phyloP scores from a whole-genome alignment of 2,888 invertebrate genomes.

The Chaitophorus viminalis region DNA sequence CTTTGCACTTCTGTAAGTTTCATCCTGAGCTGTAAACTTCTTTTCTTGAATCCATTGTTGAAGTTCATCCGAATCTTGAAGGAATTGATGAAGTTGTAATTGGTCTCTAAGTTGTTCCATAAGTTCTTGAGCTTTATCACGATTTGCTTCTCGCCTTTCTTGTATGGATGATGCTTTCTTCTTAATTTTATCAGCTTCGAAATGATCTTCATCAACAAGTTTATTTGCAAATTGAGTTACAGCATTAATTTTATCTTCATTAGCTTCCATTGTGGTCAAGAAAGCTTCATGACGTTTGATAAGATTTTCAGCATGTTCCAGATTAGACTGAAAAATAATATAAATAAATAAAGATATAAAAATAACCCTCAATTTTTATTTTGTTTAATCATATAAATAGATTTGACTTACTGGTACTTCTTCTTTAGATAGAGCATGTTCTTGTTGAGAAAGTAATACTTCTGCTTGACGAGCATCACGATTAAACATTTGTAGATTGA shows the following conservation, averaged over 20 bases:
- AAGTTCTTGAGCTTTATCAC: conserved; percentile 88
- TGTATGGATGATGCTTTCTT: conserved; percentile 96
- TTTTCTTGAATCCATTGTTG: conserved; percentile 99
- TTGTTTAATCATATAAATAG: neutral
- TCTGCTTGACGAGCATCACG: conserved; percentile 98
- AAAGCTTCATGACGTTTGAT: conserved; percentile 98
- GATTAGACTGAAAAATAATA: conserved; percentile 71
- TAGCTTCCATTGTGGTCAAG: conserved; percentile 99
- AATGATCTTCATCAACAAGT: conserved; percentile 91
- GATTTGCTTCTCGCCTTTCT: conserved; percentile 87
- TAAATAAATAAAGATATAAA: no score
- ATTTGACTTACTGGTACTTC: conserved; percentile 81
- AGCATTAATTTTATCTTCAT: conserved; percentile 98
- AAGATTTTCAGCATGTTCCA: conserved; percentile 97
- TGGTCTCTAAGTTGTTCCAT: conserved; percentile 95
- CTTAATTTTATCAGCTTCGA: conserved; percentile 94
- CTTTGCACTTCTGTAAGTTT: conserved; percentile 97
- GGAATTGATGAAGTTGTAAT: conserved; percentile 94
- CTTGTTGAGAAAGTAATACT: conserved; percentile 96
- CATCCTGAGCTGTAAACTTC: conserved; percentile 97
- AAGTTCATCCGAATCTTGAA: conserved; percentile 91
- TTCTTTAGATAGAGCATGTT: conserved; percentile 95
- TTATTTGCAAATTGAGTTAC: conserved; percentile 94
- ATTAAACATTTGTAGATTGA: conserved; percentile 94
- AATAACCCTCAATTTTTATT: neutral